Conservation (phyloP, 1,140 invertebrate species). For the roundworm (Caenorhabditis elegans) region DNA sequence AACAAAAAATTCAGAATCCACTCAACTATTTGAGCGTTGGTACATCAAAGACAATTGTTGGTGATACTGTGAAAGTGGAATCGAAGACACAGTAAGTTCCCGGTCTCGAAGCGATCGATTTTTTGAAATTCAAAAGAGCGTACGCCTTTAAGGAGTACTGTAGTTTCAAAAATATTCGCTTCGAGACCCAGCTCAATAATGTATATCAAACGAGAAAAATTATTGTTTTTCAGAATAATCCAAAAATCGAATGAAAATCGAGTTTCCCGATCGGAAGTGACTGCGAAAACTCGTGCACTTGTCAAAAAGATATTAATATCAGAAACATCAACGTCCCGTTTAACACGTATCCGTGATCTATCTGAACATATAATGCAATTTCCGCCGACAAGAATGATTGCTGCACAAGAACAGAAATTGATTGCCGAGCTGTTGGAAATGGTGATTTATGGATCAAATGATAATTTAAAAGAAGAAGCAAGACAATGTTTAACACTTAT, state of each 20-base stretch:
- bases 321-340: constrained; percentile 44
- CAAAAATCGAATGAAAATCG: constrained; percentile 49
- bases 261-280: constrained; percentile 53
- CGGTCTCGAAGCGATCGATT: neutral
- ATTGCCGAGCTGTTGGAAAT: constrained; percentile 35
- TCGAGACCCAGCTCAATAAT: too few relatives aligned
- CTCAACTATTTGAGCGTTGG: neutral
- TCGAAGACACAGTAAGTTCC: constrained; percentile 1
- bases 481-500: constrained; percentile 38
- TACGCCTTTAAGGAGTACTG: too few relatives aligned
- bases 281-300: constrained; percentile 43
- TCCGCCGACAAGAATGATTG: constrained; percentile 52
- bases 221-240: neutral
- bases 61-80: neutral
- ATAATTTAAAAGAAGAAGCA: constrained; percentile 24
- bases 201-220: too few relatives aligned
- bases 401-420: constrained; percentile 44
- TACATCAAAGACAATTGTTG: neutral
- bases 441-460: constrained; percentile 11
- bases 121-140: too few relatives aligned
- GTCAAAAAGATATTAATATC: constrained; percentile 49
- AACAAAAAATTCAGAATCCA: neutral
- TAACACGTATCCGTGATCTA: constrained; percentile 49
- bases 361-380: constrained; percentile 52
- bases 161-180: too few relatives aligned